Percentiles rank a stretch among this genome's conserved stretches.
These are phyloP conservation scores for Charina bottae DNA, from an alignment of 2,113 vertebrate species.

Conservation along the genomic window DNA sequence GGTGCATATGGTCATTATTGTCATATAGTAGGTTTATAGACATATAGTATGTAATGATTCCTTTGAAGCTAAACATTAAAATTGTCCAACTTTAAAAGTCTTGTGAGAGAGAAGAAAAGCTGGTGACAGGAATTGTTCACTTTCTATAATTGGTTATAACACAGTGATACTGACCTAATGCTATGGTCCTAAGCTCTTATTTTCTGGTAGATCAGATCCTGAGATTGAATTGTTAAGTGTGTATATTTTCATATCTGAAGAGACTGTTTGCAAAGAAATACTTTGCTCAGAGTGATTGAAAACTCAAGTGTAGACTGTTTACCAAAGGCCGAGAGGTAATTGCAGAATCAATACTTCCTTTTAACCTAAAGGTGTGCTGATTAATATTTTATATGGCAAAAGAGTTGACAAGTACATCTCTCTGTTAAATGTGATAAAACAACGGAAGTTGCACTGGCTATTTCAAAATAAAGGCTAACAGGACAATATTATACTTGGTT, in stretches of 20 bases:
- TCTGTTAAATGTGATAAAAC: slow-evolving; percentile 47
- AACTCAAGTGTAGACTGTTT: slow-evolving; percentile 30
- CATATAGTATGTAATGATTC: background rate
- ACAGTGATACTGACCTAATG: background rate
- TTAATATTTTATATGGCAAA: slow-evolving; percentile 54
- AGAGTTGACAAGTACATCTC: background rate
- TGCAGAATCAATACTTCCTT: slow-evolving; percentile 47
- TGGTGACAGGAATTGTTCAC: background rate
- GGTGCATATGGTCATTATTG: background rate
- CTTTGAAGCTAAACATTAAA: background rate
- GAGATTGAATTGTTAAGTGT: background rate
- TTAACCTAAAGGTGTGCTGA: slow-evolving; percentile 4
- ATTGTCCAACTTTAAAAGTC: background rate
- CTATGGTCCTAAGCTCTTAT: background rate
- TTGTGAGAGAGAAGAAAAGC: background rate
- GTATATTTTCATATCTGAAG: background rate
- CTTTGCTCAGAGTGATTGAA: slow-evolving; percentile 17
- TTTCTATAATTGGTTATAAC: background rate
- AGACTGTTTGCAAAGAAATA: slow-evolving; percentile 19
- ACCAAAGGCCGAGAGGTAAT: slow-evolving; percentile 26
- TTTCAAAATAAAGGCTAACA: slow-evolving; percentile 18
- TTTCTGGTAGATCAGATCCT: background rate
- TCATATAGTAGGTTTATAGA: background rate
- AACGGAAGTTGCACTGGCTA: background rate
- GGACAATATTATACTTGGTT: background rate